Percentiles rank a stretch among this genome's conserved stretches.
Evolutionary conservation across 2,113 vertebrate genomes (phyloP).

Genomic region (Saccopteryx bilineata): DNA sequence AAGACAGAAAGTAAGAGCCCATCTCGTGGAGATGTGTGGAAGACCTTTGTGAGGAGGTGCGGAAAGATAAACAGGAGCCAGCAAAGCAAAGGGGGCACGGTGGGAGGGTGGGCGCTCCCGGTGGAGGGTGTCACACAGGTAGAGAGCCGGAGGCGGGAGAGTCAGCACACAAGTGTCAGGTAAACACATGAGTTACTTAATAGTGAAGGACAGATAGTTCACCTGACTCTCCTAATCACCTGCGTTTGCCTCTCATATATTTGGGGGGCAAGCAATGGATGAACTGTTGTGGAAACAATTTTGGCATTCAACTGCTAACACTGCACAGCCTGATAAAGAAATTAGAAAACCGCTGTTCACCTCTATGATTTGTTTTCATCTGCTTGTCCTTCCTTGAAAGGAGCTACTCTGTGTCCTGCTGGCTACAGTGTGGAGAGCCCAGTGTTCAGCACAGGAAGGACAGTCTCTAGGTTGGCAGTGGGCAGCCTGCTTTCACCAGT

Average conservation of each 20-base stretch:
- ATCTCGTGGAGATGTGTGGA: not conserved
- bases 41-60: not conserved
- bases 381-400: not conserved
- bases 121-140: fast-evolving
- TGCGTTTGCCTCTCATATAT: not conserved
- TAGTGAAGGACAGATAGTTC: not conserved
- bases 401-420: not conserved
- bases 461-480: not conserved
- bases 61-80: not conserved
- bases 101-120: not conserved
- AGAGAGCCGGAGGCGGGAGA: not conserved
- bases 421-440: not conserved
- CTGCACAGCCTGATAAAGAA: not conserved
- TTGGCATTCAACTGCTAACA: not conserved
- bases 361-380: not conserved
- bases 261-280: not conserved
- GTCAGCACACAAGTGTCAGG: not conserved
- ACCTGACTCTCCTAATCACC: not conserved
- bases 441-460: not conserved
- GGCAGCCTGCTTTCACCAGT: not conserved
- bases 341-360: not conserved
- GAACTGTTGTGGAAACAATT: not conserved
- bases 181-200: not conserved
- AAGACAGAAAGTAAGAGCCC: not conserved
- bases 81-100: not conserved